Evolutionary conservation across 1,140 invertebrate genomes (phyloP).

Genomic region (Amyelois transitella): DNA sequence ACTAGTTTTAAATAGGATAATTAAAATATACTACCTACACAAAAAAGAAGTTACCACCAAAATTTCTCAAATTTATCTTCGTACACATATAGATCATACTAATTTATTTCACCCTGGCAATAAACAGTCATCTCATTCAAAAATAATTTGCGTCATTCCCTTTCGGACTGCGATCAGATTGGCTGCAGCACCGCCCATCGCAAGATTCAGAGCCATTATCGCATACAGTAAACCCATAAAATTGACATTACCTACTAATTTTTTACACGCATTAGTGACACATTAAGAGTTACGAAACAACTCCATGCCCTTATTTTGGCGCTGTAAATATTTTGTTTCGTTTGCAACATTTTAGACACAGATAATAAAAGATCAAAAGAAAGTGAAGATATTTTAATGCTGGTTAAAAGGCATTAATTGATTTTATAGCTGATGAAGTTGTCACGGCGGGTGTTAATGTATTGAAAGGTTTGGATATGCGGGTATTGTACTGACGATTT

Average conservation of each 20-base stretch:
- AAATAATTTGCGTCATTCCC: conserved; percentile 10
- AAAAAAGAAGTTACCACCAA: too few relatives aligned
- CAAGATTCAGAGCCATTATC: conserved; percentile 45
- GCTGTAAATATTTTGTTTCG: neutral
- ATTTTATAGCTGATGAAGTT: neutral
- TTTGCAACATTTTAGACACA: neutral
- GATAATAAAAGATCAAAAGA: neutral
- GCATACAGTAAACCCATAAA: conserved; percentile 45
- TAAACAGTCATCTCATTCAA: conserved; percentile 14
- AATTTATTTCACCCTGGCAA: conserved; percentile 7
- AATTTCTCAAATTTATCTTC: too few relatives aligned
- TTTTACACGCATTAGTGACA: conserved; percentile 54
- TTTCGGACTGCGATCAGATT: neutral
- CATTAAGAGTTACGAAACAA: conserved; percentile 58
- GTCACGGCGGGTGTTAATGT: conserved; percentile 1
- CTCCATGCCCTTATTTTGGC: conserved; percentile 36
- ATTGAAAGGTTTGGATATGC: conserved; percentile 22
- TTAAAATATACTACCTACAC: too few relatives aligned
- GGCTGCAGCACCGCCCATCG: conserved; percentile 16
- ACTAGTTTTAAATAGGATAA: too few relatives aligned
- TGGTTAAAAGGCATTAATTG: neutral
- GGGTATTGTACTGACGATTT: conserved; percentile 24
- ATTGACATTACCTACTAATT: conserved; percentile 63
- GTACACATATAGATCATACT: neutral
- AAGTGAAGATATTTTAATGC: neutral